These are phyloP conservation scores for Notolabrus celidotus DNA, from an alignment of 2,797 vertebrate species.

Conservation along the genomic window DNA sequence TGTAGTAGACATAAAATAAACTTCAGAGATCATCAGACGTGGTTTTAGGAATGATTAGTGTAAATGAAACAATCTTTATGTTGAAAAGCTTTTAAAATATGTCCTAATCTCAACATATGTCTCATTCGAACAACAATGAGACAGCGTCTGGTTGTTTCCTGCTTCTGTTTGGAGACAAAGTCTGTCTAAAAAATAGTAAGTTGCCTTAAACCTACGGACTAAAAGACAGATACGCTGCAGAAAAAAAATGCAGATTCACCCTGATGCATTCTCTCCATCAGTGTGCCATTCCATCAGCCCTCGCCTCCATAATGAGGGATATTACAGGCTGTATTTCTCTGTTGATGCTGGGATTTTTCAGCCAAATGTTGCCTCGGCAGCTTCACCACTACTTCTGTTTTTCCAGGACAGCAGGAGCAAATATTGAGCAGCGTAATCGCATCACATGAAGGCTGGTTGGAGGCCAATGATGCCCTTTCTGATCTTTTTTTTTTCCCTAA, in stretches of 20 bases:
- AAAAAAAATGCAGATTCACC: not conserved
- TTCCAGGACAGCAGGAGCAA: slow-evolving; percentile 50
- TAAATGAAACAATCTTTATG: not conserved
- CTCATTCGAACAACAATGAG: not conserved
- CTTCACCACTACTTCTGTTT: not conserved
- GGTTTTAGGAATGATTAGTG: not conserved
- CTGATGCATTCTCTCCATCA: not conserved
- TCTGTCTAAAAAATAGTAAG: not conserved
- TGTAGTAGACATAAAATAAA: not conserved
- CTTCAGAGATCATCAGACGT: not conserved
- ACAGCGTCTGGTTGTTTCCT: not conserved
- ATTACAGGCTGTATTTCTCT: not conserved
- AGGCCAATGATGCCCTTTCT: not conserved
- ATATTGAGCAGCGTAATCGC: slow-evolving; percentile 26
- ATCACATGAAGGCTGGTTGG: slow-evolving; percentile 15
- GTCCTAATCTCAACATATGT: not conserved
- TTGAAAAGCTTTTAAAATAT: not conserved
- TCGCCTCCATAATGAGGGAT: slow-evolving; percentile 13
- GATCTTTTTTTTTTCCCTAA: slow-evolving; percentile 15
- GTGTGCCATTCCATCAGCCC: not conserved
- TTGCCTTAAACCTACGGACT: not conserved
- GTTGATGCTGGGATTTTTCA: slow-evolving; percentile 42
- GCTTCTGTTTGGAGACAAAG: slow-evolving; percentile 11
- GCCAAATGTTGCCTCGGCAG: slow-evolving; percentile 45
- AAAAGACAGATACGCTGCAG: not conserved